Percentiles rank a stretch among this genome's conserved stretches.
Evolutionary conservation across 1,140 invertebrate genomes (phyloP).

Genomic region (Antheraea pernyi): DNA sequence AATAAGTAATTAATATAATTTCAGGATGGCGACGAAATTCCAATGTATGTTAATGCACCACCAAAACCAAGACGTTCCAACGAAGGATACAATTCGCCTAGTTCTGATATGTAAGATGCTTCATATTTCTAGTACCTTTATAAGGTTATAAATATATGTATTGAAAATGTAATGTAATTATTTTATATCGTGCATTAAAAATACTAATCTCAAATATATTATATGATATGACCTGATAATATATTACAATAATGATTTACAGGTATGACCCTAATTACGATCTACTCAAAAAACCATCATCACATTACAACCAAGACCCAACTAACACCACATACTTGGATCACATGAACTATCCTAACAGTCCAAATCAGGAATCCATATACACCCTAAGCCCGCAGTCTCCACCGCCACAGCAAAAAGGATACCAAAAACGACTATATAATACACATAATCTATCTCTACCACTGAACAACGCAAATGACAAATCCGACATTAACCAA

Average conservation of each 20-base stretch:
- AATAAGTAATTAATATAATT: slow-evolving; percentile 15
- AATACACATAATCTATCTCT: slow-evolving; percentile 70
- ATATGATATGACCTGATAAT: not conserved
- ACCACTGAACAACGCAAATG: slow-evolving; percentile 64
- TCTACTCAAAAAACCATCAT: slow-evolving; percentile 73
- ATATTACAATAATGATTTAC: slow-evolving; percentile 35
- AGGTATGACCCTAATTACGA: slow-evolving; percentile 79
- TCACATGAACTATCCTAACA: slow-evolving; percentile 52
- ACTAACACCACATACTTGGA: slow-evolving; percentile 62
- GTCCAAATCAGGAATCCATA: slow-evolving; percentile 52
- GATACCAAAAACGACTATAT: slow-evolving; percentile 64
- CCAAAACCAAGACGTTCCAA: slow-evolving; percentile 90
- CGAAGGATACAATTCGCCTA: slow-evolving; percentile 86
- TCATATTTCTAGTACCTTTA: no score
- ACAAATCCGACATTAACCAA: slow-evolving; percentile 64
- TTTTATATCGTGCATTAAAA: slow-evolving; percentile 10
- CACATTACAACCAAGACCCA: slow-evolving; percentile 67
- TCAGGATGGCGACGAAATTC: slow-evolving; percentile 61
- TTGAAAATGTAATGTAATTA: no score
- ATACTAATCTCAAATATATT: not conserved
- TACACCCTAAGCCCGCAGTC: slow-evolving; percentile 62
- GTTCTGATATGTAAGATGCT: slow-evolving; percentile 79
- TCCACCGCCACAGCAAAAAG: slow-evolving; percentile 44
- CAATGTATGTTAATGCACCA: slow-evolving; percentile 92
- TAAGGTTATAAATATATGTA: no score